Conservation (phyloP, 2,888 invertebrate species). For the Agrenia bidenticulata region DNA sequence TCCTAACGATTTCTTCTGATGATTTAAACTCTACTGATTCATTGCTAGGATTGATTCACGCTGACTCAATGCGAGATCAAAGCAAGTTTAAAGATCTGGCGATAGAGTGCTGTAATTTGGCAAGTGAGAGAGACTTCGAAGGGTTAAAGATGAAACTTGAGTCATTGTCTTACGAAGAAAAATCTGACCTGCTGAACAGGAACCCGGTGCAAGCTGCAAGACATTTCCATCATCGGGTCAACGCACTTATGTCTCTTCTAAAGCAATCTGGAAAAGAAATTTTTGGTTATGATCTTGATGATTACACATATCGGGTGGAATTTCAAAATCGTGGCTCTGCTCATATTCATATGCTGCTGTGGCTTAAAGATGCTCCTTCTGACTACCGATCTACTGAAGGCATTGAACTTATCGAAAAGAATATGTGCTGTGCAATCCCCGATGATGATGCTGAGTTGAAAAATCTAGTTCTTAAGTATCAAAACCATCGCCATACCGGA, state of each 20-base stretch:
- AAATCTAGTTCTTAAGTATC: constrained; percentile 20
- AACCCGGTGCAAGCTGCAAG: constrained; percentile 24
- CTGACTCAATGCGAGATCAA: constrained; percentile 12
- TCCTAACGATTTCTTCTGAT: constrained; percentile 29
- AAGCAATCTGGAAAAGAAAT: neutral
- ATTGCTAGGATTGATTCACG: constrained; percentile 23
- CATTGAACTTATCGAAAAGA: constrained; percentile 16
- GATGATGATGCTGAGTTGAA: neutral
- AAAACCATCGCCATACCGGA: constrained; percentile 19
- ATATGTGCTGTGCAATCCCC: constrained; percentile 20
- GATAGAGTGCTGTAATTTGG: no score
- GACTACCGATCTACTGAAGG: constrained; percentile 18
- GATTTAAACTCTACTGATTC: constrained; percentile 29
- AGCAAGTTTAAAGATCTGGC: no score
- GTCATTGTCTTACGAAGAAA: constrained; percentile 14
- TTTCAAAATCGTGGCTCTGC: constrained; percentile 26
- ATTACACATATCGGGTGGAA: constrained; percentile 25
- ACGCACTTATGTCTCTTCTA: neutral
- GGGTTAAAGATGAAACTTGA: no score
- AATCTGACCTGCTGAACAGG: constrained; percentile 14
- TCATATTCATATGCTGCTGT: constrained; percentile 23
- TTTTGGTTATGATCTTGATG: constrained; percentile 19
- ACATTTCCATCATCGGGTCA: constrained; percentile 23
- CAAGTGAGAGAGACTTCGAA: no score
- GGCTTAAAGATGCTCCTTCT: constrained; percentile 21